A percentile compares a stretch with the other conserved stretches of the same genome.
phyloP scores from a whole-genome alignment of 2,797 vertebrate species.

The Gymnodraco acuticeps region DNA sequence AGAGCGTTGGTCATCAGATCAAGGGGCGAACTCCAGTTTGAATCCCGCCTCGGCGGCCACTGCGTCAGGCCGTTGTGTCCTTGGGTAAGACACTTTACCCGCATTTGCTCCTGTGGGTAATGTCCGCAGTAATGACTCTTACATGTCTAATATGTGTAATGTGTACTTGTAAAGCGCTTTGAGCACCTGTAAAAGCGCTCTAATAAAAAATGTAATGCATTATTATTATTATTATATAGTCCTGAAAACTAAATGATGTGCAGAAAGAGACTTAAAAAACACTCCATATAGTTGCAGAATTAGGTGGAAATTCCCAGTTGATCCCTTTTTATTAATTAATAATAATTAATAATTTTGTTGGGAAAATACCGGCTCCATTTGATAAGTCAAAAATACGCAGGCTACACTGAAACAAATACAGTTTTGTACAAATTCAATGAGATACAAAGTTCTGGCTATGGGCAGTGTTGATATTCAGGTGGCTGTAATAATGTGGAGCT shows the following conservation, averaged over 20 bases:
- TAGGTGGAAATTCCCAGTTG: background rate
- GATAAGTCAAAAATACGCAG: background rate
- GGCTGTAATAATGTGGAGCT: background rate
- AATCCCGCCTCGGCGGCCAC: no score
- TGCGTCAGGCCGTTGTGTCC: no score
- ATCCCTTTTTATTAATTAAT: background rate
- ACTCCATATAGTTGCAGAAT: background rate
- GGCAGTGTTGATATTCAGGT: slow-evolving; percentile 4
- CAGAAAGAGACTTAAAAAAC: background rate
- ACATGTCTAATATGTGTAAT: no score
- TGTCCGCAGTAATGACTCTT: no score
- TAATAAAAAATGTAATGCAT: no score
- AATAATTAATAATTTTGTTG: background rate
- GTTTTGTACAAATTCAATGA: background rate
- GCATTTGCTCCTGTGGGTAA: no score
- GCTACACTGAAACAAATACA: background rate
- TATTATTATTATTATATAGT: no score
- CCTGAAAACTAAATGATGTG: background rate
- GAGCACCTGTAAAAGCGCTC: no score
- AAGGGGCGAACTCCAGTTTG: no score
- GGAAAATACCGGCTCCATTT: background rate
- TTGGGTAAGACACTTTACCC: no score
- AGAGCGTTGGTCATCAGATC: no score
- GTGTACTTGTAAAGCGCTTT: no score
- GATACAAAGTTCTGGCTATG: background rate